Evolutionary conservation across 2,888 invertebrate genomes (phyloP), one percentile per base, ranked within the genome.

Genomic region (Drosophila neonasuta): DNA sequence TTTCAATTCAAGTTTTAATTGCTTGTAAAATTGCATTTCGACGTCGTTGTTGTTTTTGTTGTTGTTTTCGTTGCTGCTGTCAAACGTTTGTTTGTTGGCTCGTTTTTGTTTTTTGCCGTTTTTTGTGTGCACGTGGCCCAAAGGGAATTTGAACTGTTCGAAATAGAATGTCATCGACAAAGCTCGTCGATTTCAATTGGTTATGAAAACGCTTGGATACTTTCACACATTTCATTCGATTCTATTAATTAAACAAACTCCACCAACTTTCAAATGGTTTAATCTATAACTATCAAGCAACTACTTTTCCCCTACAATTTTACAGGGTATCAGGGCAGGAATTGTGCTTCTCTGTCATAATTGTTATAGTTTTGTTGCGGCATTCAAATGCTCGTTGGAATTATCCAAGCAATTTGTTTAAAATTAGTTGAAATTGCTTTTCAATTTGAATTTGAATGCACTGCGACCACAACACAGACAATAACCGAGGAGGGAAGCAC

Each of bases 1-100:
- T 82, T 80, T 82, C 74, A 74, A 80, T 86, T 80, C 68, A 82
- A 77, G 71, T 82, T 80, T 85, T 85, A 80, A 80, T 80, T 85
- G 80, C 83, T 85, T 80, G 78, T 82, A 71, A 82, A 85, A 82
- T 71, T 82, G 66, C 41, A 44, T 57, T 42, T 66, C 36, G 39
- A 56, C 58, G 24, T 44, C 24, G 24, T 24, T 58, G 34, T 45
- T 15, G 15, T 15, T 15, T 15, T 15, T 41, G 6, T 24, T 20
- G 11, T 15, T 36, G 32, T 11, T 54, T 41, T 34, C 44, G 50
- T 11, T 20, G 32, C 64, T 48, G 49, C 11, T 24, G 30, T n/a
- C 49, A 41, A 52, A 41, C 5, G 32, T 17, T 17, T 13, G 17
- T 17, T 44, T 32, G 32, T 17, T 41, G 10, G 34, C 11, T 10